Percentiles rank a stretch among this genome's conserved stretches.
Evolutionary conservation across 1,140 invertebrate species (phyloP).

Genomic region (Oreohelix idahoensis): DNA sequence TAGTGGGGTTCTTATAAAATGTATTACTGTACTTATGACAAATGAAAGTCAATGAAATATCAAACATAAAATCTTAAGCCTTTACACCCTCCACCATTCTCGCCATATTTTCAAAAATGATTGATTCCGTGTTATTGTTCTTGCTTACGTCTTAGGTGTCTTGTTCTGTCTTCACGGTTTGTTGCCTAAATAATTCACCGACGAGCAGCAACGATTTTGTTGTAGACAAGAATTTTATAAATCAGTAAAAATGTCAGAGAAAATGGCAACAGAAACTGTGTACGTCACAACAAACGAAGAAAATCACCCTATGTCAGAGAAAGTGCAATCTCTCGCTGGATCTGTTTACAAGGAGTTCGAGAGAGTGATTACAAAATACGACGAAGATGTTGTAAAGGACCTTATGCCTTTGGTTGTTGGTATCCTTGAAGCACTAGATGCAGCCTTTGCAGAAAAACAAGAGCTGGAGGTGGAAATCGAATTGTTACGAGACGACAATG

Average conservation of each 20-base stretch:
- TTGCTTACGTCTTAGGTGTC: no score
- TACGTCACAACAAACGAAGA: constrained; percentile 63
- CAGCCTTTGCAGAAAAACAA: constrained; percentile 96
- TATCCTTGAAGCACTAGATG: constrained; percentile 96
- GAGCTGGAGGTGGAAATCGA: constrained; percentile 97
- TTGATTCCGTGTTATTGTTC: no score
- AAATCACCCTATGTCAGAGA: constrained; percentile 91
- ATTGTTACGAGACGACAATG: constrained; percentile 96
- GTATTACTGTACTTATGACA: no score
- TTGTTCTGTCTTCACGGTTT: no score
- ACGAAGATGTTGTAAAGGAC: constrained; percentile 97
- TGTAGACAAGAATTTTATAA: background rate
- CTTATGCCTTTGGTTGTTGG: constrained; percentile 97
- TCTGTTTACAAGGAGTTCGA: constrained; percentile 99
- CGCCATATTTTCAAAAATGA: no score
- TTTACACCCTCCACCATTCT: no score
- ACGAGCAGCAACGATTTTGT: no score
- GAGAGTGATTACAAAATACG: constrained; percentile 96
- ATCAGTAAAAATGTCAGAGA: constrained; percentile 4
- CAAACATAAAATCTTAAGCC: no score
- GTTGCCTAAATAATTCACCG: no score
- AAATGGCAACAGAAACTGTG: constrained; percentile 57
- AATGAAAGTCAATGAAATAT: no score
- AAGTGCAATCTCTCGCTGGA: constrained; percentile 92
- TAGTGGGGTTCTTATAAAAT: no score